These are phyloP conservation scores for Tamandua tetradactyla DNA, from an alignment of 2,797 vertebrate species.

Conservation along the genomic window DNA sequence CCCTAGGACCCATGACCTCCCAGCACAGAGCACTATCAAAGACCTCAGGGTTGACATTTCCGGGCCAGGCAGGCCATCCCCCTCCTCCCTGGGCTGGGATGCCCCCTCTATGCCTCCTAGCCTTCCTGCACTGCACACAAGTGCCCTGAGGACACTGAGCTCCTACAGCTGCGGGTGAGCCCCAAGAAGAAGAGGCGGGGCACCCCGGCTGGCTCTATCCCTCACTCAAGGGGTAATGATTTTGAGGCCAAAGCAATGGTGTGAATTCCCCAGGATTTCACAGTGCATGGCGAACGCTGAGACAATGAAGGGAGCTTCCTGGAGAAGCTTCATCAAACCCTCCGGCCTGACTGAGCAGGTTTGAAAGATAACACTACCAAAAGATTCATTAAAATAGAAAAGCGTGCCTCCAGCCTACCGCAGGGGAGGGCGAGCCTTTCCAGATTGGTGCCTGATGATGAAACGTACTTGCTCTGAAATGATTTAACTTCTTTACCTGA, in stretches of 20 bases:
- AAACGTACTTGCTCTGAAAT: neutral
- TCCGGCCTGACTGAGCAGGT: neutral
- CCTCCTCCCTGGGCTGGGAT: neutral
- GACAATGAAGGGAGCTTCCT: neutral
- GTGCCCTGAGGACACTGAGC: too few species aligned
- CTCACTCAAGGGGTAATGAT: too few species aligned
- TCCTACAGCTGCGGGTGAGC: too few species aligned
- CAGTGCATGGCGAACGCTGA: accelerated
- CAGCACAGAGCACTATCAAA: neutral
- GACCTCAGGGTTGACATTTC: slow-evolving; percentile 28
- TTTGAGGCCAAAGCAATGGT: neutral
- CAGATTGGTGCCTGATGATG: neutral
- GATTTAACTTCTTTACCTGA: neutral
- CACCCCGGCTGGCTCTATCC: too few species aligned
- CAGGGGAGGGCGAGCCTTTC: neutral
- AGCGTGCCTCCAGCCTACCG: neutral
- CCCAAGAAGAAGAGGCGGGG: too few species aligned
- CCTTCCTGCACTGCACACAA: neutral
- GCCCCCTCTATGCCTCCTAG: neutral
- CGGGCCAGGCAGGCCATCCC: neutral
- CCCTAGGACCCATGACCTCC: slow-evolving; percentile 34
- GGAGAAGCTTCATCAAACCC: neutral
- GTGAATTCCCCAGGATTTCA: too few species aligned
- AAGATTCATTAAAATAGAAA: neutral
- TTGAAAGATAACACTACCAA: neutral